A percentile compares a stretch with the other conserved stretches of the same genome.
Conservation (phyloP, 2,797 vertebrate species). For the Amblyopsis hoosieri region DNA sequence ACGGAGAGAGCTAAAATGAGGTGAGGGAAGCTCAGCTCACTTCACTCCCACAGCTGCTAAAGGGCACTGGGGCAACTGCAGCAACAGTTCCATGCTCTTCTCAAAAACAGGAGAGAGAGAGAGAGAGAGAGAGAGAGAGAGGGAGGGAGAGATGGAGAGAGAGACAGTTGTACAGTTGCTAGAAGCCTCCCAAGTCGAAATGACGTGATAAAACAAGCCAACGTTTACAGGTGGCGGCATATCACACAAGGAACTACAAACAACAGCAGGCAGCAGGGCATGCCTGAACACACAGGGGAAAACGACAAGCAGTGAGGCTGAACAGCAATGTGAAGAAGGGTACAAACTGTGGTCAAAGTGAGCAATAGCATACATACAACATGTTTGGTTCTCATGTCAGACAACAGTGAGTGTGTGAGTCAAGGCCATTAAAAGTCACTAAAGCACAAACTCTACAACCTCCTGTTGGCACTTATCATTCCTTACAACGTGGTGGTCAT, state of each 20-base stretch:
- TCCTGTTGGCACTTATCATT: conserved; percentile 26
- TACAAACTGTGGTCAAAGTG: too few species aligned
- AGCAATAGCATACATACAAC: too few species aligned
- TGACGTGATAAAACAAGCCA: conserved; percentile 24
- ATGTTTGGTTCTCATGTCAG: too few species aligned
- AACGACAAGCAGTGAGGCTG: too few species aligned
- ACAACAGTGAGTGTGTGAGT: too few species aligned
- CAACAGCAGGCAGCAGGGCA: too few species aligned
- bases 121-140: conserved; percentile 31
- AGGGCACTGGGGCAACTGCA: conserved; percentile 71
- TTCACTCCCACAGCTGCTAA: conserved; percentile 64
- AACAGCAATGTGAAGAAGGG: too few species aligned
- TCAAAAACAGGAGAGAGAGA: conserved; percentile 47
- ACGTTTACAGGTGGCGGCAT: conserved; percentile 9
- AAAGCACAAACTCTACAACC: conserved; percentile 9
- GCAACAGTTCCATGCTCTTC: conserved; percentile 48
- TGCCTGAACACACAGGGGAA: too few species aligned
- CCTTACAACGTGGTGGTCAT: conserved; percentile 32
- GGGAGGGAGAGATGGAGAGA: conserved; percentile 29
- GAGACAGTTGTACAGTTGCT: conserved; percentile 5
- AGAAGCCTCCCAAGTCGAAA: conserved; percentile 35
- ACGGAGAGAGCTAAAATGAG: conserved; percentile 26
- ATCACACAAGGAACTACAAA: not conserved
- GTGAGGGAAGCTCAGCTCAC: conserved; percentile 48
- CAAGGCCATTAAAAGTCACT: not conserved